Evolutionary conservation across 1,140 invertebrate genomes (phyloP).

Genomic region (Rhyacophila brunnea): DNA sequence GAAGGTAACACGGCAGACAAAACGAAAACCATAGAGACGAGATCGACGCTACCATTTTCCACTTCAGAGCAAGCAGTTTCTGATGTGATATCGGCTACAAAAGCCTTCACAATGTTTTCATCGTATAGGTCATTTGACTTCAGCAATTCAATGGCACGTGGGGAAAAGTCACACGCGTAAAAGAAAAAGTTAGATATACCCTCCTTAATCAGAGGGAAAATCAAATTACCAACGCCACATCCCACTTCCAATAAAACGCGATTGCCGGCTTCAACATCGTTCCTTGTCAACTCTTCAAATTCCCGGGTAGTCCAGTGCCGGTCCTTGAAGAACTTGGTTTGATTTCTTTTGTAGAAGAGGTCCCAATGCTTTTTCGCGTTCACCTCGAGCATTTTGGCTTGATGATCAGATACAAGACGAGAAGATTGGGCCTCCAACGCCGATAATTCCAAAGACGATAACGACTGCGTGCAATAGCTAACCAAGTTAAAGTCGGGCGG

Average conservation of each 20-base stretch:
- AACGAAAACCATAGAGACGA: conserved; percentile 93
- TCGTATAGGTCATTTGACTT: conserved; percentile 65
- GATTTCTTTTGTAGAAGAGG: conserved; percentile 94
- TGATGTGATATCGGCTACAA: background rate
- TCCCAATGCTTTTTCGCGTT: conserved; percentile 76
- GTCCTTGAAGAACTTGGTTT: conserved; percentile 92
- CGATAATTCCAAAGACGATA: too few species aligned
- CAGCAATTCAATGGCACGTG: conserved; percentile 84
- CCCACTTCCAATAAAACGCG: conserved; percentile 81
- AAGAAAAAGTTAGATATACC: conserved; percentile 68
- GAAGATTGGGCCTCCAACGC: background rate
- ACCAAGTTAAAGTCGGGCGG: too few species aligned
- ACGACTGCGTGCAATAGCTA: too few species aligned
- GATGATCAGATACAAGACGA: background rate
- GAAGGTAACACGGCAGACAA: conserved; percentile 89
- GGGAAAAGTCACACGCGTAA: conserved; percentile 94
- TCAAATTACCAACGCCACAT: conserved; percentile 96
- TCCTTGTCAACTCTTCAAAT: conserved; percentile 76
- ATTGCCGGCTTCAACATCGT: conserved; percentile 40
- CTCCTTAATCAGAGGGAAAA: conserved; percentile 89
- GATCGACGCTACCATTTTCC: conserved; percentile 64
- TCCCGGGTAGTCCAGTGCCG: conserved; percentile 96
- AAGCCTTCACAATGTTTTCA: conserved; percentile 39
- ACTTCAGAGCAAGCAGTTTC: conserved; percentile 38
- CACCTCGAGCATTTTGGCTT: conserved; percentile 5